A percentile compares a stretch with the other conserved stretches of the same genome.
phyloP scores from a whole-genome alignment of 2,113 vertebrate species.

The Coryphaenoides rupestris region DNA sequence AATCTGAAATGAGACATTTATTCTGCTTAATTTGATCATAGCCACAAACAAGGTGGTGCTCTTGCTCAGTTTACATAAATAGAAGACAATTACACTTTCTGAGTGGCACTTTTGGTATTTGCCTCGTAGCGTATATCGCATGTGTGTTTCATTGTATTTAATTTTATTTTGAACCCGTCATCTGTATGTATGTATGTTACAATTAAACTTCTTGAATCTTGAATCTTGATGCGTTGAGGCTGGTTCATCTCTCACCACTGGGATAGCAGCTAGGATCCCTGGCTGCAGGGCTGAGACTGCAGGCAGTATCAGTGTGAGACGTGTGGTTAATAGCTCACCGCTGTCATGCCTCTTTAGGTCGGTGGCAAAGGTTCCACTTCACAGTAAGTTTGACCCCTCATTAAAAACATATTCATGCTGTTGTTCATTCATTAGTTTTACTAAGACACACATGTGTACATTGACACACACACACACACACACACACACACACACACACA shows the following conservation, averaged over 20 bases:
- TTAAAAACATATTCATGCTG: background rate
- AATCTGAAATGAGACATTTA: too few relatives aligned
- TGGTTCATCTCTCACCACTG: background rate
- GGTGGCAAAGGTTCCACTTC: slow-evolving; percentile 4
- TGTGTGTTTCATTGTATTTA: too few relatives aligned
- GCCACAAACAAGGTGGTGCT: slow-evolving; percentile 34
- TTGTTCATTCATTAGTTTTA: background rate
- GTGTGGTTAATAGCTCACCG: slow-evolving; percentile 43
- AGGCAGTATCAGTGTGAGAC: background rate
- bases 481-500: too few relatives aligned
- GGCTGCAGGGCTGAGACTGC: too few relatives aligned
- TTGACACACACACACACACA: background rate
- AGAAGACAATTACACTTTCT: background rate
- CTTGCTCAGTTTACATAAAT: background rate
- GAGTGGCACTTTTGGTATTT: background rate
- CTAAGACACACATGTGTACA: background rate
- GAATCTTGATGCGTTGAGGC: background rate
- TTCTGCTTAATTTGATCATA: too few relatives aligned
- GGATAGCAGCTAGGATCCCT: too few relatives aligned
- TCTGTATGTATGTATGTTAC: too few relatives aligned
- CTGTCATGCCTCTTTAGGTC: slow-evolving; percentile 12
- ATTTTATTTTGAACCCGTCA: too few relatives aligned
- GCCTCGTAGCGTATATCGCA: too few relatives aligned
- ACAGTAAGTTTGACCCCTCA: background rate
- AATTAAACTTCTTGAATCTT: background rate